These are phyloP conservation scores for Nemotelus nigrinus DNA, from an alignment of 2,888 invertebrate genomes.

Conservation along the genomic window DNA sequence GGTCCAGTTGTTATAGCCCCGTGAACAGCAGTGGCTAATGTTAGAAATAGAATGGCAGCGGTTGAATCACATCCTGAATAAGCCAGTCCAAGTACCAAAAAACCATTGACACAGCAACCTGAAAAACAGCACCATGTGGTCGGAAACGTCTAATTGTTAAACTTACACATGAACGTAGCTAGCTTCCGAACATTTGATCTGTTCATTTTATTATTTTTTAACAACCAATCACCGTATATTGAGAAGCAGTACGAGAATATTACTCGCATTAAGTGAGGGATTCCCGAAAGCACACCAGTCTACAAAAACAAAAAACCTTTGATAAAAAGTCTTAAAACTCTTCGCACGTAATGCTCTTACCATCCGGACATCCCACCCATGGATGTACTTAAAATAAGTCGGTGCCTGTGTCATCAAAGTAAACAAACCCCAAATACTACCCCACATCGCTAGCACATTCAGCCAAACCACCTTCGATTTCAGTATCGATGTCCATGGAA, in stretches of 20 bases:
- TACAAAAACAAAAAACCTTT: conserved; percentile 47
- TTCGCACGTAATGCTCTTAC: conserved; percentile 63
- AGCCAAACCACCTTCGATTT: conserved; percentile 73
- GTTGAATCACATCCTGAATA: conserved; percentile 72
- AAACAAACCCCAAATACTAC: conserved; percentile 75
- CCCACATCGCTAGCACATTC: conserved; percentile 72
- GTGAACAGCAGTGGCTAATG: conserved; percentile 71
- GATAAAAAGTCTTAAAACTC: not conserved
- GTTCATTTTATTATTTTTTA: conserved; percentile 68
- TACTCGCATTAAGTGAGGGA: conserved; percentile 72
- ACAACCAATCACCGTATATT: conserved; percentile 69
- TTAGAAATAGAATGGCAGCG: conserved; percentile 70
- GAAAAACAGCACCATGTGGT: conserved; percentile 45
- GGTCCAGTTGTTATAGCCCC: conserved; percentile 76
- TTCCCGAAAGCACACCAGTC: conserved; percentile 71
- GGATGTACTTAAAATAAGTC: conserved; percentile 74
- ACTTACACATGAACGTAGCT: conserved; percentile 70
- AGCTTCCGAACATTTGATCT: conserved; percentile 73
- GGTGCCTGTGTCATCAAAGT: conserved; percentile 77
- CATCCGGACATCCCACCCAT: conserved; percentile 74
- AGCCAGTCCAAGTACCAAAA: conserved; percentile 71
- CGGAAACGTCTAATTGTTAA: not conserved
- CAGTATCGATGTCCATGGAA: conserved; percentile 73
- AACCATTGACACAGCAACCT: conserved; percentile 71
- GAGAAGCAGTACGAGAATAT: conserved; percentile 70